Conservation (phyloP, 2,113 vertebrate species). For the Cavia porcellus region DNA sequence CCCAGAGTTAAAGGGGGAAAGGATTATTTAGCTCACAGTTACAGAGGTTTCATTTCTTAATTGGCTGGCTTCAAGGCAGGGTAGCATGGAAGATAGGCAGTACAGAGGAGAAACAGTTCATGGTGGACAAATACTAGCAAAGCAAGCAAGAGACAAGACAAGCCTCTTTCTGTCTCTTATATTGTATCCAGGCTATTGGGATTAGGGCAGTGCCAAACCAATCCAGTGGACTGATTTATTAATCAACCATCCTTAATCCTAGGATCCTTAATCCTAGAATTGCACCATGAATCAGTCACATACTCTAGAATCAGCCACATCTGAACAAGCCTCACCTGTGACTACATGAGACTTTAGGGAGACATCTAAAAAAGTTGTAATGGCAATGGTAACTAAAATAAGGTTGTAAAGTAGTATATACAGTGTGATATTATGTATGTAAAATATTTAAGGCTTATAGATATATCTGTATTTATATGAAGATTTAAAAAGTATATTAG, state of each 20-base stretch:
- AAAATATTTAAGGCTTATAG: neutral
- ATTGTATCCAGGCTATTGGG: neutral
- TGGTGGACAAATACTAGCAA: neutral
- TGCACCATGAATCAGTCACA: neutral
- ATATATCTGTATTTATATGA: neutral
- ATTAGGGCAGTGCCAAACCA: neutral
- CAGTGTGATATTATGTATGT: neutral
- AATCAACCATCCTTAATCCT: neutral
- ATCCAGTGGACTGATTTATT: neutral
- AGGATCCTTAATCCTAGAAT: neutral
- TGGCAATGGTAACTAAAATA: neutral
- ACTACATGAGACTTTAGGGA: neutral
- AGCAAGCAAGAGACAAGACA: neutral
- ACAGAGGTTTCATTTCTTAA: neutral
- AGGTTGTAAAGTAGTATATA: neutral
- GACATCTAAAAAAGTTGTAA: neutral
- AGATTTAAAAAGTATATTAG: neutral
- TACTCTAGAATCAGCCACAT: neutral
- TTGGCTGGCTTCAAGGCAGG: neutral
- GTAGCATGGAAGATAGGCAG: neutral
- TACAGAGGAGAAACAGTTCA: neutral
- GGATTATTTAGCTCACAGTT: neutral
- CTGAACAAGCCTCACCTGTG: neutral
- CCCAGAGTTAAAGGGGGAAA: neutral
- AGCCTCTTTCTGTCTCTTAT: neutral